Evolutionary conservation across 2,888 invertebrate species (phyloP), one percentile per base, ranked within the genome.

Genomic region (Spialia ferax): DNA sequence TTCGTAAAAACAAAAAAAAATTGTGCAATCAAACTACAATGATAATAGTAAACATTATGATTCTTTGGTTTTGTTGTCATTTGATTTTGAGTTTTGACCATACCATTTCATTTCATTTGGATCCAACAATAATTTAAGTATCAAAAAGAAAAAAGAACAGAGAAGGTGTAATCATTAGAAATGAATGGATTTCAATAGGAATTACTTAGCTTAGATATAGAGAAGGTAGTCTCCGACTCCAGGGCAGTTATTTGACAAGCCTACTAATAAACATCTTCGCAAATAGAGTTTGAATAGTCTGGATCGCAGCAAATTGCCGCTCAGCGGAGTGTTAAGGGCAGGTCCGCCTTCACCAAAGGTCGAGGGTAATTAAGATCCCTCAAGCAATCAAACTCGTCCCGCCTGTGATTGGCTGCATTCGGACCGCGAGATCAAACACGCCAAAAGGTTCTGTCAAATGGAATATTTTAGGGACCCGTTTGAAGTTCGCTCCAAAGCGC

Each of bases 321-420:
- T 85, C 87, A 84, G 77, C 77, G 80, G 75, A 83, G 85, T 86
- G 87, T 86, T 85, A 87, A 84, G 86, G 83, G 80, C 80, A 80
- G 79, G 78, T 83, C 85, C 86, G 87, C 87, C 87, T 88, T 80
- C 77, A 72, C 76, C 81, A 86, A 88, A 92, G 93, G 92, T 91
- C 91, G 89, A 15, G 80, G 80, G 87, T 90, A 93, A 93, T 92
- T 92, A 93, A 89, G 86, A 84, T 87, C 90, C 91, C 90, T 85
- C 84, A 86, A 88, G 91, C 90, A 91, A 91, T 93, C 92, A 91
- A 85, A 86, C 82, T 79, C 78, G 77, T 79, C 78, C 77, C 79
- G 77, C 74, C 88, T 82, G 86, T 89, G 91, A 93, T 93, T 92
- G 92, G 91, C 79, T 82, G 86, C 84, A 82, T 81, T 78, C 79